Conservation (phyloP, 2,797 vertebrate species). For the Chromobotia macracanthus region DNA sequence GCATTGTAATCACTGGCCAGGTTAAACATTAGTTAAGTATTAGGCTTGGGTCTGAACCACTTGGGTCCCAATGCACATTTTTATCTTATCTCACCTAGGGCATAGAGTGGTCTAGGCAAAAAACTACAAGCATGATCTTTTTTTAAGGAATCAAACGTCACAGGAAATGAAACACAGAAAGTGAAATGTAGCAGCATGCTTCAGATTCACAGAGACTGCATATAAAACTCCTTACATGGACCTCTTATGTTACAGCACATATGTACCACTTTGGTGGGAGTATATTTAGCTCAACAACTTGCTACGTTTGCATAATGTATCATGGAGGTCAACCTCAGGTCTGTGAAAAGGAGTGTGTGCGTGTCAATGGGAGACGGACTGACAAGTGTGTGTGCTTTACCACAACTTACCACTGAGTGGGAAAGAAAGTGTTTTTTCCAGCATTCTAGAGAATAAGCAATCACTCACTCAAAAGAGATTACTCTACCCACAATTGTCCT, state of each 20-base stretch:
- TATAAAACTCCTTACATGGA: slow-evolving; percentile 34
- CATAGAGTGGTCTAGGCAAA: background rate
- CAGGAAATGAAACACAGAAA: slow-evolving; percentile 20
- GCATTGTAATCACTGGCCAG: no score
- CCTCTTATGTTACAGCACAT: slow-evolving; percentile 11
- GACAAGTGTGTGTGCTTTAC: background rate
- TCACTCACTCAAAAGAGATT: background rate
- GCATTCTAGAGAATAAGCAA: slow-evolving; percentile 2
- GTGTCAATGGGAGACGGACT: slow-evolving; percentile 2
- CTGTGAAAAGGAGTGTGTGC: background rate
- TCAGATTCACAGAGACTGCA: background rate
- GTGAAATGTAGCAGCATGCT: background rate
- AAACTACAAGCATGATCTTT: background rate
- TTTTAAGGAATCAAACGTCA: background rate
- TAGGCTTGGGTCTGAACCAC: no score
- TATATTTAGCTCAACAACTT: slow-evolving; percentile 52
- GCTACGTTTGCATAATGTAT: slow-evolving; percentile 20
- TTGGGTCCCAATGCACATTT: no score
- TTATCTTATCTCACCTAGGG: background rate
- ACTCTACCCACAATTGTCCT: slow-evolving; percentile 12
- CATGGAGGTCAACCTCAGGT: background rate
- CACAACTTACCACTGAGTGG: background rate
- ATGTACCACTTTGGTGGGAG: slow-evolving; percentile 1
- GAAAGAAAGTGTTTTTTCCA: slow-evolving; percentile 30
- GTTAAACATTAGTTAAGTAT: no score